phyloP scores from a whole-genome alignment of 2,888 invertebrate species.

The Zygaena filipendulae region DNA sequence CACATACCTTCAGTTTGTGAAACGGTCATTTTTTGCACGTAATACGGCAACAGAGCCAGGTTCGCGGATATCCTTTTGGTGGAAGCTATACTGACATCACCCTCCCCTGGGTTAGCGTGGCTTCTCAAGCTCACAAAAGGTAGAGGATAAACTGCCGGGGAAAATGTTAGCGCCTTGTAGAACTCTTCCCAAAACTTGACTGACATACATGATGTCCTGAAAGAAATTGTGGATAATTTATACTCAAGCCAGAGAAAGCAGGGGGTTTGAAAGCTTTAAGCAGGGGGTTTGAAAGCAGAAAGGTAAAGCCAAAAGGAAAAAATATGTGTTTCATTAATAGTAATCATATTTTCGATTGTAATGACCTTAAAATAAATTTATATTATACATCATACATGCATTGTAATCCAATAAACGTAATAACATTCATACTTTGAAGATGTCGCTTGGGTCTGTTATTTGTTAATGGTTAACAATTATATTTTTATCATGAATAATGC shows the following conservation, averaged over 20 bases:
- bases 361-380: too few species aligned
- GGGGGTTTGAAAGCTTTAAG: too few species aligned
- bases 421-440: too few species aligned
- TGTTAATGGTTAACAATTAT: neutral
- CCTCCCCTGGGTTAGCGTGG: slow-evolving; percentile 19
- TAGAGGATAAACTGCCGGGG: slow-evolving; percentile 39
- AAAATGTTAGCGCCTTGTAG: slow-evolving; percentile 33
- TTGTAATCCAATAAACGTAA: too few species aligned
- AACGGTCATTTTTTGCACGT: slow-evolving; percentile 40
- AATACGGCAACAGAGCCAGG: slow-evolving; percentile 41
- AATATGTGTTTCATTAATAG: too few species aligned
- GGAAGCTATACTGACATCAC: slow-evolving; percentile 26
- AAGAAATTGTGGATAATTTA: slow-evolving; percentile 13
- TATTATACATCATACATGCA: too few species aligned
- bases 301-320: too few species aligned
- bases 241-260: too few species aligned
- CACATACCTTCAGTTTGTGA: neutral
- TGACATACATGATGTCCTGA: slow-evolving; percentile 37
- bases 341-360: too few species aligned
- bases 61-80: slow-evolving; percentile 38
- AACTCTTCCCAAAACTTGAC: slow-evolving; percentile 46
- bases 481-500: neutral
- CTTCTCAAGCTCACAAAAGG: slow-evolving; percentile 30
- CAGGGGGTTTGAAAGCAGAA: too few species aligned
- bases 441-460: too few species aligned